A percentile compares a stretch with the other conserved stretches of the same genome.
Evolutionary conservation across 2,888 invertebrate genomes (phyloP).

Genomic region (Melolontha melolontha): DNA sequence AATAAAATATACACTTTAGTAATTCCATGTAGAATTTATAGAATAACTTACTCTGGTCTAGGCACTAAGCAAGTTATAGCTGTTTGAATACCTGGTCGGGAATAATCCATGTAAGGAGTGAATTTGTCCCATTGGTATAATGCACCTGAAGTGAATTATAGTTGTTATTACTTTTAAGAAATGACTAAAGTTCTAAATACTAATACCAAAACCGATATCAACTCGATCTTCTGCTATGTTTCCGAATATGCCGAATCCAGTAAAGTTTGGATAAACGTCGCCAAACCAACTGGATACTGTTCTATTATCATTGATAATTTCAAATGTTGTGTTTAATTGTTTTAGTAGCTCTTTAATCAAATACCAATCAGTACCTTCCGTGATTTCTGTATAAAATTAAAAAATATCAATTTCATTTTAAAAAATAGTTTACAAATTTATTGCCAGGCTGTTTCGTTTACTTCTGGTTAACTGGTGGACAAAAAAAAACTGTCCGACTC

Average conservation of each 20-base stretch:
- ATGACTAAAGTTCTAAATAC: too few relatives aligned
- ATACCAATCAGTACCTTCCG: slow-evolving; percentile 71
- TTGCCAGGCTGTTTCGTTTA: too few relatives aligned
- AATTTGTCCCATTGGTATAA: slow-evolving; percentile 70
- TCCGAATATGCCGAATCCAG: slow-evolving; percentile 75
- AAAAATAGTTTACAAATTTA: too few relatives aligned
- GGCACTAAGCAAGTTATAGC: slow-evolving; percentile 78
- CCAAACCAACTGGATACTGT: slow-evolving; percentile 71
- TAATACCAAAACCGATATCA: slow-evolving; percentile 72
- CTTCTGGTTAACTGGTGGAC: too few relatives aligned
- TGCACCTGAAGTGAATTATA: neutral
- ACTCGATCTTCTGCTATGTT: slow-evolving; percentile 72
- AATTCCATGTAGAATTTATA: neutral
- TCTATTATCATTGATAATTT: slow-evolving; percentile 67
- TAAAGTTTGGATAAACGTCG: slow-evolving; percentile 73
- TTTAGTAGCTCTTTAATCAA: slow-evolving; percentile 67
- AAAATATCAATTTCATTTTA: too few relatives aligned
- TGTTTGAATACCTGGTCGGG: slow-evolving; percentile 71
- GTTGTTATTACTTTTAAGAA: too few relatives aligned
- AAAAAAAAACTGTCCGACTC: too few relatives aligned
- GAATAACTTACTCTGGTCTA: slow-evolving; percentile 68
- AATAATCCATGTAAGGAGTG: slow-evolving; percentile 70
- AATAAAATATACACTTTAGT: neutral
- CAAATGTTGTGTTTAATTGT: slow-evolving; percentile 65
- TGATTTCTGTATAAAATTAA: slow-evolving; percentile 44